A percentile compares a stretch with the other conserved stretches of the same genome.
These are phyloP conservation scores for Chironomus striatipennis DNA, from an alignment of 1,140 invertebrate genomes.

Conservation along the genomic window DNA sequence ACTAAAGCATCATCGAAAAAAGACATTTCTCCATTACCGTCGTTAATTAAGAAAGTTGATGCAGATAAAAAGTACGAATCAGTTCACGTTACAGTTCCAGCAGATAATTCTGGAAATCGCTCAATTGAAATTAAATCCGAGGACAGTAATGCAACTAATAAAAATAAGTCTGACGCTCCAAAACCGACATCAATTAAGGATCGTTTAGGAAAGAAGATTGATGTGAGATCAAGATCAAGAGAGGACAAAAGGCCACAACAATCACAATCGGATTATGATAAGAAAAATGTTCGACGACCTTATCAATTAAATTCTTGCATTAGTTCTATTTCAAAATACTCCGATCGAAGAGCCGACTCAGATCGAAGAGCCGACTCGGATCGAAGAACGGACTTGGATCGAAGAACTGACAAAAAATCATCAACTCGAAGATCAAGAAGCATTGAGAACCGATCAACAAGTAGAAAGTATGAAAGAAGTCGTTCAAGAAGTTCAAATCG, in stretches of 20 bases:
- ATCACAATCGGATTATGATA: neutral
- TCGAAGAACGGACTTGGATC: too few relatives aligned
- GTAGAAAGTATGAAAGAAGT: neutral
- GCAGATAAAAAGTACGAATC: constrained; percentile 32
- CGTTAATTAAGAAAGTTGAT: neutral
- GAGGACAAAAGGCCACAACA: constrained; percentile 51
- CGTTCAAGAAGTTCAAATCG: neutral
- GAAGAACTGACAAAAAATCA: neutral
- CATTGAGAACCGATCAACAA: neutral
- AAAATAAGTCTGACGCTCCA: constrained; percentile 44
- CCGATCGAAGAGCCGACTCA: neutral
- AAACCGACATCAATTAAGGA: constrained; percentile 61
- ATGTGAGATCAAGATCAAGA: constrained; percentile 33
- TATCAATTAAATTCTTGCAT: neutral
- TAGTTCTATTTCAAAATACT: neutral
- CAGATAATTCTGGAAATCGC: constrained; percentile 36
- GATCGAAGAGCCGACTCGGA: too few relatives aligned
- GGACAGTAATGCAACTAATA: constrained; percentile 38
- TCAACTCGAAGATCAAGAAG: neutral
- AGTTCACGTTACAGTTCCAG: constrained; percentile 46
- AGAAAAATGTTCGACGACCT: neutral
- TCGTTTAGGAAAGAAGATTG: constrained; percentile 48
- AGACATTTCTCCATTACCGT: constrained; percentile 33
- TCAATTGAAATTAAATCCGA: constrained; percentile 37
- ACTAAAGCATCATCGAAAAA: constrained; percentile 60